Evolutionary conservation across 2,797 vertebrate species (phyloP).

Genomic region (Falco berigora): DNA sequence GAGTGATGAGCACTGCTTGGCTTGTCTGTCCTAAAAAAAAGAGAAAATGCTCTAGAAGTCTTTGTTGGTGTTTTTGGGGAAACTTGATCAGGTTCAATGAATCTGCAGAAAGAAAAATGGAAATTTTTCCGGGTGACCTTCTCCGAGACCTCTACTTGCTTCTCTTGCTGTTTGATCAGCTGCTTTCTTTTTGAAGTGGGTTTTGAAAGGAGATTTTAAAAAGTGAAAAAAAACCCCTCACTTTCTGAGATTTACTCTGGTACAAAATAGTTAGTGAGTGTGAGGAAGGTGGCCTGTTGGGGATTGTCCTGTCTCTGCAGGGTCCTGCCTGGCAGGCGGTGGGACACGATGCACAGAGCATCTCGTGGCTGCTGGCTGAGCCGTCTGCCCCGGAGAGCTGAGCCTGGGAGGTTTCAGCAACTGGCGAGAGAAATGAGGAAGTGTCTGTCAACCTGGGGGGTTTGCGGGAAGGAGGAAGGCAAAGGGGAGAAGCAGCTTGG

Average conservation of each 20-base stretch:
- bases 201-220: not conserved
- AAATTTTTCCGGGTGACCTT: not conserved
- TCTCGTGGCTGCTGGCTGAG: not conserved
- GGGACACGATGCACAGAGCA: not conserved
- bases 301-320: not conserved
- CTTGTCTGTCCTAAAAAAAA: not conserved
- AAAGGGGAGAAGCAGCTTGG: not conserved
- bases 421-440: not conserved
- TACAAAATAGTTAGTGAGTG: not conserved
- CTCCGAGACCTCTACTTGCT: fast-evolving
- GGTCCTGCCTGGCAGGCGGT: not conserved
- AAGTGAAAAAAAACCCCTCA: not conserved
- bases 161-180: not conserved
- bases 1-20: not conserved
- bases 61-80: not conserved
- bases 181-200: not conserved
- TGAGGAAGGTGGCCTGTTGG: not conserved
- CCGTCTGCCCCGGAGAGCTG: not conserved
- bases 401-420: not conserved
- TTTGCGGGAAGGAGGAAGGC: not conserved
- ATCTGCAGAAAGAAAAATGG: not conserved
- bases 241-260: not conserved
- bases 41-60: not conserved
- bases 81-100: not conserved
- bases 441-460: not conserved